These are phyloP conservation scores for Neodon shergylaensis DNA, from an alignment of 2,113 vertebrate genomes.

Conservation along the genomic window DNA sequence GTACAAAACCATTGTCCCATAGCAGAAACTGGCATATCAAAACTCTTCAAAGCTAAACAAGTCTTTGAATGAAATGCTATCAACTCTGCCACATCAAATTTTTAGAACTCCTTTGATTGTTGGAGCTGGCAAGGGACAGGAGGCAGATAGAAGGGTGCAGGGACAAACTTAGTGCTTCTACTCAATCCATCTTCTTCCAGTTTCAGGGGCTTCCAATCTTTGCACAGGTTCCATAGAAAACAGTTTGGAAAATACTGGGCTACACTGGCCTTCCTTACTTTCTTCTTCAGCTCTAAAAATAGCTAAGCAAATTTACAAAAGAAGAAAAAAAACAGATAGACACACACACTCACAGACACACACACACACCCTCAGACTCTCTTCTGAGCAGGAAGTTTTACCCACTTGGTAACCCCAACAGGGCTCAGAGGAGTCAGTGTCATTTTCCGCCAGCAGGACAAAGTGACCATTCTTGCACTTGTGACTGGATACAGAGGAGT, in stretches of 20 bases:
- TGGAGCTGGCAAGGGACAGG: background rate
- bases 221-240: constrained; percentile 33
- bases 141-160: background rate
- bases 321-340: background rate
- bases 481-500: constrained; percentile 75
- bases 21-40: background rate
- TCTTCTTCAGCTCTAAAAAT: constrained; percentile 41
- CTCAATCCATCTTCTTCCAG: background rate
- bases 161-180: background rate
- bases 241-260: constrained; percentile 30
- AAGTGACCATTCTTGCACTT: constrained; percentile 86
- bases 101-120: background rate
- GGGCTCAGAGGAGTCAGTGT: constrained; percentile 78
- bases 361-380: background rate
- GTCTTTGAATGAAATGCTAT: constrained; percentile 1
- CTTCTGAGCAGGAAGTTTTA: constrained; percentile 76
- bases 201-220: background rate
- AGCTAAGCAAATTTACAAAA: constrained; percentile 29
- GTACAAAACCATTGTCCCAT: too few species aligned
- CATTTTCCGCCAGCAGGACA: constrained; percentile 83
- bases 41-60: background rate
- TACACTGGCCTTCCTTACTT: background rate
- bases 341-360: background rate
- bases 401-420: constrained; percentile 63
- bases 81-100: background rate